Evolutionary conservation across 2,888 invertebrate species (phyloP).

Genomic region (Unio delphinus): DNA sequence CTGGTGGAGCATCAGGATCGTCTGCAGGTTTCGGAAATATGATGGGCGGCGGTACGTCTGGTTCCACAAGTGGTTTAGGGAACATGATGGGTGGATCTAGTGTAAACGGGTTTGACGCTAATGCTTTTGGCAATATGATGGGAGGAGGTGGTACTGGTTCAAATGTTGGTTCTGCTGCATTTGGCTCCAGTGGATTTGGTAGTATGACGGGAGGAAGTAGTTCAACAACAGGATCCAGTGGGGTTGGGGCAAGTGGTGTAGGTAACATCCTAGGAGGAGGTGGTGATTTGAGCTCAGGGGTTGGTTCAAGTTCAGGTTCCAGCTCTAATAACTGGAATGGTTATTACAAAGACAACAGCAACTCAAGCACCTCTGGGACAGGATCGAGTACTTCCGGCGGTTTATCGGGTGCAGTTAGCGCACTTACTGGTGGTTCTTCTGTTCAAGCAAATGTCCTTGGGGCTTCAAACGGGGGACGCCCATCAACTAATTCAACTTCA

Average conservation of each 20-base stretch:
- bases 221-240: not conserved
- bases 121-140: slow-evolving; percentile 9
- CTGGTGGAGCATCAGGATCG: slow-evolving; percentile 5
- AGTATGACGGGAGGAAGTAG: not conserved
- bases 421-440: slow-evolving; percentile 1
- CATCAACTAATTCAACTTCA: too few species aligned
- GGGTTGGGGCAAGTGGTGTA: not conserved
- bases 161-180: not conserved
- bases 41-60: slow-evolving; percentile 5
- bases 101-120: slow-evolving; percentile 6
- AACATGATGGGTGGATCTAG: too few species aligned
- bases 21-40: slow-evolving; percentile 9
- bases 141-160: slow-evolving; percentile 5
- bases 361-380: slow-evolving; percentile 9
- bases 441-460: too few species aligned
- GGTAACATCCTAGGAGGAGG: not conserved
- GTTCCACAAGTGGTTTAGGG: not conserved
- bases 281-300: slow-evolving; percentile 2
- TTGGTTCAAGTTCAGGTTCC: slow-evolving; percentile 3
- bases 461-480: too few species aligned
- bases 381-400: slow-evolving; percentile 11
- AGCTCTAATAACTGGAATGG: slow-evolving; percentile 11
- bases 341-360: slow-evolving; percentile 14
- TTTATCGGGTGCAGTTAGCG: slow-evolving; percentile 7
- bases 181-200: slow-evolving; percentile 1